Percentiles rank a stretch among this genome's conserved stretches.
Evolutionary conservation across 2,113 vertebrate genomes (phyloP).

Genomic region (Australoheros scitulus): DNA sequence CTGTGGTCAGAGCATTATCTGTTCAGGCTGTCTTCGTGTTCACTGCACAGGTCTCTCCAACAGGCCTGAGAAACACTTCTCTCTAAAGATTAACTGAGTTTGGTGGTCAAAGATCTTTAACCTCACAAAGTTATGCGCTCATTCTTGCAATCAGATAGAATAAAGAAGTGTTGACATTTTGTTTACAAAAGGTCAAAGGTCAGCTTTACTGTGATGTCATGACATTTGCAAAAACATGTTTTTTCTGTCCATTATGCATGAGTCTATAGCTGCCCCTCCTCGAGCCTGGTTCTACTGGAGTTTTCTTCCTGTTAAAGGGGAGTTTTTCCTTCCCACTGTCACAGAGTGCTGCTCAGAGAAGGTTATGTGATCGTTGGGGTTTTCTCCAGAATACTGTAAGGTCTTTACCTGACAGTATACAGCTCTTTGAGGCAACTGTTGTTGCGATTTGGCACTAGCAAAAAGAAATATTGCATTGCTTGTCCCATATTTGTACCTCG

Average conservation of each 20-base stretch:
- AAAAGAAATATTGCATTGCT: no score
- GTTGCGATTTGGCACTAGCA: neutral
- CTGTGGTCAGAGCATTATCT: neutral
- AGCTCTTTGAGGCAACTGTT: neutral
- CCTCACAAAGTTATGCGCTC: neutral
- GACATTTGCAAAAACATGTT: neutral
- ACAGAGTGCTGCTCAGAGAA: accelerated
- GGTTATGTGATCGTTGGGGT: accelerated
- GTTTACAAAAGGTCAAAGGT: neutral
- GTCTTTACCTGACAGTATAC: neutral
- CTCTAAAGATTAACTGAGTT: neutral
- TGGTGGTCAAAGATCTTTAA: neutral
- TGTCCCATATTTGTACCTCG: no score
- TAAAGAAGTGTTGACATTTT: no score
- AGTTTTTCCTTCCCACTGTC: neutral
- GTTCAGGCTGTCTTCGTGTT: neutral
- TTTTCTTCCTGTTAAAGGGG: neutral
- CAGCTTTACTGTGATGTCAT: neutral
- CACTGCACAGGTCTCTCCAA: neutral
- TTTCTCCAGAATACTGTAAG: neutral
- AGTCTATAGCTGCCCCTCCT: neutral
- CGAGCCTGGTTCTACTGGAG: accelerated
- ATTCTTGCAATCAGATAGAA: neutral
- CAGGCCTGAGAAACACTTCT: no score
- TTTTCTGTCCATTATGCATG: neutral